Percentiles rank a stretch among this genome's conserved stretches.
phyloP scores from a whole-genome alignment of 2,797 vertebrate species.

The Mionectes olivaceus region DNA sequence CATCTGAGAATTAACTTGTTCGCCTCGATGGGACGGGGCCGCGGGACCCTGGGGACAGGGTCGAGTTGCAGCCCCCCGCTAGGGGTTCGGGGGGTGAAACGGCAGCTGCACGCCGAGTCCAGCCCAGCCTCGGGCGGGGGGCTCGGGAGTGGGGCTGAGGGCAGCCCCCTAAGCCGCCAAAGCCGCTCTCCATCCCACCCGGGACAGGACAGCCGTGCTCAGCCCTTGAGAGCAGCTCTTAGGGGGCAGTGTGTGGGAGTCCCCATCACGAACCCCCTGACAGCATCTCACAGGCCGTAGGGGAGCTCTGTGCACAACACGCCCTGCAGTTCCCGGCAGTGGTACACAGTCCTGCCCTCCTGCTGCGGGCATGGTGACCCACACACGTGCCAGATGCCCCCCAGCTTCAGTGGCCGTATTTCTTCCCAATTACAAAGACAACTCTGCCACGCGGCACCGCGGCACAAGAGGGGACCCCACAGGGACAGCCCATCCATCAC shows the following conservation, averaged over 20 bases:
- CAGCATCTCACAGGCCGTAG: rapidly evolving
- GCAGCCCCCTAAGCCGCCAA: rapidly evolving
- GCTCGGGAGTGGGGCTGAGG: not conserved
- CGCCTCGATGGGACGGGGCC: not conserved
- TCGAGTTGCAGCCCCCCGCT: slow-evolving; percentile 21
- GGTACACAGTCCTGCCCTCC: rapidly evolving
- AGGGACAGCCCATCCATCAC: not conserved
- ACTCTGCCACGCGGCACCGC: rapidly evolving
- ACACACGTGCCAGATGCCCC: rapidly evolving
- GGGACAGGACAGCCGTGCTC: rapidly evolving
- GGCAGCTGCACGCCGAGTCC: slow-evolving; percentile 7
- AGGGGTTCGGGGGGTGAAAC: not conserved
- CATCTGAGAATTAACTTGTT: slow-evolving; percentile 21
- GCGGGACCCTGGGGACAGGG: not conserved
- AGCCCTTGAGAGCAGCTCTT: rapidly evolving
- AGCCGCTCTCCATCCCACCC: rapidly evolving
- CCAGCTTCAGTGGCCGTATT: rapidly evolving
- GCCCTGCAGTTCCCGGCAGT: rapidly evolving
- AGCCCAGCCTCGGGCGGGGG: not conserved
- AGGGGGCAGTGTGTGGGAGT: not conserved
- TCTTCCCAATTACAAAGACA: not conserved
- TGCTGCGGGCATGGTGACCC: rapidly evolving
- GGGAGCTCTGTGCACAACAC: rapidly evolving
- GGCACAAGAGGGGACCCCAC: rapidly evolving
- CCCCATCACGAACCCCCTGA: rapidly evolving